These are phyloP conservation scores for Pantherophis vulpinus DNA, from an alignment of 2,797 vertebrate species.

Conservation along the genomic window DNA sequence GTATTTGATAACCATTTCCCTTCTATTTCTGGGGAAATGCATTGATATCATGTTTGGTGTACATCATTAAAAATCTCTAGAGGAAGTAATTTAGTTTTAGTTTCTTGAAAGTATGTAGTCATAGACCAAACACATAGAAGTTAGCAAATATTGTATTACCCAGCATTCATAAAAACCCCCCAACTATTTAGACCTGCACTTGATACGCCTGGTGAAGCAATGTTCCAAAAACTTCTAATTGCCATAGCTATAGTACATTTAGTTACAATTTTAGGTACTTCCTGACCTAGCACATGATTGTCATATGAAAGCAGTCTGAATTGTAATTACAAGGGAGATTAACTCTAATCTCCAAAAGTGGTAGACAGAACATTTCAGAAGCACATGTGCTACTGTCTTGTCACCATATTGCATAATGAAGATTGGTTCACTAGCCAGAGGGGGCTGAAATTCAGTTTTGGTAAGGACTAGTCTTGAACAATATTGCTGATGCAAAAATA, in stretches of 20 bases:
- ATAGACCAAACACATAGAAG: background rate
- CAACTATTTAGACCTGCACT: background rate
- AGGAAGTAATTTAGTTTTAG: background rate
- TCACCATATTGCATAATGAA: background rate
- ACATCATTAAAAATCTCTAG: background rate
- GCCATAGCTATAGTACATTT: too few relatives aligned
- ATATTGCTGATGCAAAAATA: background rate
- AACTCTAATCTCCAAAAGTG: background rate
- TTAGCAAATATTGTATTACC: background rate
- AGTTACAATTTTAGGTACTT: background rate
- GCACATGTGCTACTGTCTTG: background rate
- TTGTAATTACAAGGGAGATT: background rate
- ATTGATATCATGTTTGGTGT: background rate
- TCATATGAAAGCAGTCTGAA: background rate
- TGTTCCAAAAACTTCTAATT: too few relatives aligned
- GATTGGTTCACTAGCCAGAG: background rate
- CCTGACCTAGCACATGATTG: background rate
- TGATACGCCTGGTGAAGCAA: too few relatives aligned
- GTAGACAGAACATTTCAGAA: background rate
- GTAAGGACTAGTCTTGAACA: background rate
- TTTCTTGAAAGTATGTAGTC: background rate
- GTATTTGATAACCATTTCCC: background rate
- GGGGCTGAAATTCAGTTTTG: background rate
- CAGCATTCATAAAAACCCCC: background rate
- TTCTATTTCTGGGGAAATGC: background rate